Base-by-base conservation (phyloP, 35 echinoderm and acorn worm species). In the Holothuria glaberrima region DNA sequence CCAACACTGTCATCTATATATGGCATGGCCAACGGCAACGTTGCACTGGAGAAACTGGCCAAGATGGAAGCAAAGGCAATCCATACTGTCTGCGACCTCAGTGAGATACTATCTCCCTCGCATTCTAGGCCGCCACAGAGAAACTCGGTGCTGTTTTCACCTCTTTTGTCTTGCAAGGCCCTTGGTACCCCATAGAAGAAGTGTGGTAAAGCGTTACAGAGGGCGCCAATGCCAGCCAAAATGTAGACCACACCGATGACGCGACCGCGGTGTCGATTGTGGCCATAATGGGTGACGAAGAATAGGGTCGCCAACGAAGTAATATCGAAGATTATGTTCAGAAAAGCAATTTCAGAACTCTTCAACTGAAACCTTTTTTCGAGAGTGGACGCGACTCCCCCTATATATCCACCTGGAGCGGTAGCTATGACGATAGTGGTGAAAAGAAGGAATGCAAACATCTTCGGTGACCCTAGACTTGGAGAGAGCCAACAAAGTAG, bases 271-370 rank as follows among this genome's bases (percentile, higher is more conserved):
- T 97, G 94, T 35, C 91, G 82, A n/a, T 93, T 91, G 35, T 93
- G 91, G 28, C 94, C 94, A 60, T 86, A 97, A 50, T 97, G 88
- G 12, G 94, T 90, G 68, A 97, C 92, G 73, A 97, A 97, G 22
- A 97, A 62, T 14, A 97, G 56, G 13, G 79, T 48, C 1, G 84
- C 27, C 70, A 97, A 67, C 6, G 88, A 83, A 12, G 54, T 71
- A 25, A 93, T 86, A 30, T 93, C 91, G 58, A 90, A 93, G 24
- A 93, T 70, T 19, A 88, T 88, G 21, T 81, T 63, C 24, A 97
- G 82, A 2, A 88, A 77, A 32, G 87, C 94, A 20, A 88, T 67
- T 52, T 93, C 75, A 9, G 94, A 90, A 30, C 91, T 97, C 64
- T 89, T 90, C 25, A 97, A 88, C 54, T 97, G 94, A 75, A 93